Evolutionary conservation across 2,797 vertebrate species (phyloP).

Genomic region (Fistularia commersonii): DNA sequence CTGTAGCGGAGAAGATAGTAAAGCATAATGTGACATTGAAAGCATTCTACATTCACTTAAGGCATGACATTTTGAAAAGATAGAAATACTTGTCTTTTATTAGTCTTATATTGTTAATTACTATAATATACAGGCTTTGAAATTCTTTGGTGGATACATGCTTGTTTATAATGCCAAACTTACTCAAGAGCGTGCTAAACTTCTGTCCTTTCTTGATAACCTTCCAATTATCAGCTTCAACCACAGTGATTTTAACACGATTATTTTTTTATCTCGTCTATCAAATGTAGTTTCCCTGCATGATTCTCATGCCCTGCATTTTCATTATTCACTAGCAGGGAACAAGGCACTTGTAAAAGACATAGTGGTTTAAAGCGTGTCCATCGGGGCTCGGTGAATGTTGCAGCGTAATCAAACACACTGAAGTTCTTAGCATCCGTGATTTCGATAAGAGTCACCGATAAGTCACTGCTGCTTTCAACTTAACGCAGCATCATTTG

Average conservation of each 20-base stretch:
- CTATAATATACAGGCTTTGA: too few relatives aligned
- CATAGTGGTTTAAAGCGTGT: too few relatives aligned
- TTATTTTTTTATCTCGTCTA: slow-evolving; percentile 65
- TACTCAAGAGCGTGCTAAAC: slow-evolving; percentile 26
- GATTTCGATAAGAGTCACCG: too few relatives aligned
- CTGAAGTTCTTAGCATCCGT: too few relatives aligned
- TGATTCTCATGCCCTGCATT: slow-evolving; percentile 63
- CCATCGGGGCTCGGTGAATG: too few relatives aligned
- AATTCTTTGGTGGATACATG: too few relatives aligned
- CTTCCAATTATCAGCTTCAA: slow-evolving; percentile 60
- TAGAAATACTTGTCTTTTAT: slow-evolving; percentile 10
- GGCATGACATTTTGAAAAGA: slow-evolving; percentile 36
- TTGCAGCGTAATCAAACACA: too few relatives aligned
- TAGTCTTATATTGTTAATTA: too few relatives aligned
- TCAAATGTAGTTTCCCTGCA: slow-evolving; percentile 72
- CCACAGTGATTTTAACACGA: slow-evolving; percentile 55
- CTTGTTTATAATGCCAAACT: slow-evolving; percentile 11
- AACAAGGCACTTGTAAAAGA: slow-evolving; percentile 28
- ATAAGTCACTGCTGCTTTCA: too few relatives aligned
- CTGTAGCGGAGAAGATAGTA: slow-evolving; percentile 8
- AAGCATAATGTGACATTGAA: slow-evolving; percentile 12
- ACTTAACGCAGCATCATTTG: too few relatives aligned
- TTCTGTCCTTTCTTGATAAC: slow-evolving; percentile 35
- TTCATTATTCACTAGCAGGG: slow-evolving; percentile 64
- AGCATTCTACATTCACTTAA: slow-evolving; percentile 32